A percentile compares a stretch with the other conserved stretches of the same genome.
These are phyloP conservation scores for Macquaria ambigua DNA, from an alignment of 2,113 vertebrate genomes.

Conservation along the genomic window DNA sequence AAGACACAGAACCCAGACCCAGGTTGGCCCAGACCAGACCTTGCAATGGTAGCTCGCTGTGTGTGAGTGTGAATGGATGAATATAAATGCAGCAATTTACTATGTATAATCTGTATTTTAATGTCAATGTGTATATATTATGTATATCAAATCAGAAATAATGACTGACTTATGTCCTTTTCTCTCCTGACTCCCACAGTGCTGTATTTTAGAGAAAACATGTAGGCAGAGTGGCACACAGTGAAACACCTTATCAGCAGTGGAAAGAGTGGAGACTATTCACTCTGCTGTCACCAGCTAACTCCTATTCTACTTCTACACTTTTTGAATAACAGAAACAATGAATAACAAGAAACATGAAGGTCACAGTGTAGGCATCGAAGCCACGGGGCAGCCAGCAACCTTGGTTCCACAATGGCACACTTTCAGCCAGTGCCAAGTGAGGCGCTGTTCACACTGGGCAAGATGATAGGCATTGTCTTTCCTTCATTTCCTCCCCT, in stretches of 20 bases:
- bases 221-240: background rate
- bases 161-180: no score
- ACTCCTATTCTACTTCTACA: background rate
- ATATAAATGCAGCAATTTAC: background rate
- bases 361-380: background rate
- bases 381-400: background rate
- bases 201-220: background rate
- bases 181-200: background rate
- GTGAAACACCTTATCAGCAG: background rate
- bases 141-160: no score
- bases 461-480: constrained; percentile 35
- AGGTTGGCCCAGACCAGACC: no score
- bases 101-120: background rate
- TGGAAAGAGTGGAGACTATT: background rate
- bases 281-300: background rate
- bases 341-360: background rate
- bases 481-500: constrained; percentile 50
- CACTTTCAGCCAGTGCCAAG: background rate
- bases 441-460: constrained; percentile 35
- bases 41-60: no score
- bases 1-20: background rate
- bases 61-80: no score
- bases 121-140: background rate
- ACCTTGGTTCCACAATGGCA: constrained; percentile 6
- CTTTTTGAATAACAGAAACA: background rate